These are phyloP conservation scores for Platysternon megacephalum DNA, from an alignment of 2,113 vertebrate genomes.

Conservation along the genomic window DNA sequence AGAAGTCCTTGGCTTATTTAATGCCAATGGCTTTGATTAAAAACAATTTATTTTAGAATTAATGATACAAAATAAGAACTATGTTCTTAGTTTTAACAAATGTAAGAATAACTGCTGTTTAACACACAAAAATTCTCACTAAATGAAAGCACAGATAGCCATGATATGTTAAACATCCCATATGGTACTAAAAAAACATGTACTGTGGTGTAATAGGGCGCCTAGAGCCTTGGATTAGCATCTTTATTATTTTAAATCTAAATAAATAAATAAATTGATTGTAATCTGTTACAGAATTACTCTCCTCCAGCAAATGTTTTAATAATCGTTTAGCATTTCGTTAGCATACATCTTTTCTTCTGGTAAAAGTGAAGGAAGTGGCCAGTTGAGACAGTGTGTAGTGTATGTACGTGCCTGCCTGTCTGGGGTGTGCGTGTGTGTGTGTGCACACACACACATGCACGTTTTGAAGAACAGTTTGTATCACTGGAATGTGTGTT, in stretches of 20 bases:
- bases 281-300: not conserved
- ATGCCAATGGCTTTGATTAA: conserved; percentile 33
- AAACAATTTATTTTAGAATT: conserved; percentile 3
- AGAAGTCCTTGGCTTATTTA: conserved; percentile 20
- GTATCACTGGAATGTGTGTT: not conserved
- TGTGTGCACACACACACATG: not conserved
- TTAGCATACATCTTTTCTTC: conserved; percentile 31
- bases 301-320: conserved; percentile 12
- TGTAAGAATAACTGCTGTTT: not conserved
- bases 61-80: not conserved
- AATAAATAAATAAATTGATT: not conserved
- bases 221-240: not conserved
- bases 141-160: not conserved
- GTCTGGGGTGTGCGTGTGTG: no score
- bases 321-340: conserved; percentile 50
- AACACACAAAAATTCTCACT: not conserved
- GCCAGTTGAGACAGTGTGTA: not conserved
- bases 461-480: conserved; percentile 4
- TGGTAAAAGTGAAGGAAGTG: conserved; percentile 6
- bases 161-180: not conserved
- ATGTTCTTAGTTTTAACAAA: conserved; percentile 4
- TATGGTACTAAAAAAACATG: not conserved
- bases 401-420: not conserved
- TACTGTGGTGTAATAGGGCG: not conserved
- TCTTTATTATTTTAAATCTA: not conserved